phyloP scores from a whole-genome alignment of 53 echinoderm and acorn worm genomes.

The Glandiceps talaboti region DNA sequence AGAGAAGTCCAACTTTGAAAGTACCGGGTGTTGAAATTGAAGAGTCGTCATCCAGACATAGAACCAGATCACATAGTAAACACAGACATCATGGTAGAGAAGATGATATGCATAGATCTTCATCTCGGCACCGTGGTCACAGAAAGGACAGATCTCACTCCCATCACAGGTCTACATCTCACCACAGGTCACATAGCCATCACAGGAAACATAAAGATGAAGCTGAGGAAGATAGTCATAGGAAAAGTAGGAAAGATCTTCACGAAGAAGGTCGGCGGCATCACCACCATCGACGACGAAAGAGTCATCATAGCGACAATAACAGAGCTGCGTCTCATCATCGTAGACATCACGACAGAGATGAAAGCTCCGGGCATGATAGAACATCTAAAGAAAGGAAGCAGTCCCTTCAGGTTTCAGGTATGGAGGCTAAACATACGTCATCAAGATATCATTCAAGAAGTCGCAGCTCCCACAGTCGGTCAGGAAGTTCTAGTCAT shows the following conservation, averaged over 20 bases:
- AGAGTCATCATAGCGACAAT: not conserved
- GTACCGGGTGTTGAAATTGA: too few relatives aligned
- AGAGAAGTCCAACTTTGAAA: not conserved
- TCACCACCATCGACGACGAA: not conserved
- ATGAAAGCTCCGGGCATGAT: too few relatives aligned
- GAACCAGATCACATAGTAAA: not conserved
- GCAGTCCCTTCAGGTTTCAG: not conserved
- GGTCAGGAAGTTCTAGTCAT: too few relatives aligned
- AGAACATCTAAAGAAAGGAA: too few relatives aligned
- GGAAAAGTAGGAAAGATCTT: not conserved
- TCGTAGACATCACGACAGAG: not conserved
- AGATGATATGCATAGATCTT: not conserved
- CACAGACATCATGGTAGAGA: not conserved
- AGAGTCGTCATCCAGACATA: too few relatives aligned
- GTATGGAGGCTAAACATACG: not conserved
- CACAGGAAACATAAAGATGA: not conserved
- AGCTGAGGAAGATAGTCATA: not conserved
- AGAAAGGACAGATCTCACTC: not conserved
- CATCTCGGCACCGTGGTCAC: not conserved
- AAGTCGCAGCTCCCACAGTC: not conserved
- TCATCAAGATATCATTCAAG: not conserved
- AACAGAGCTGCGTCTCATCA: not conserved
- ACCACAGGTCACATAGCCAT: not conserved
- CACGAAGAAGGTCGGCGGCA: too few relatives aligned
- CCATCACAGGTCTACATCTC: not conserved